A percentile compares a stretch with the other conserved stretches of the same genome.
These are phyloP conservation scores for Drosophila serrata DNA, from an alignment of 1,140 invertebrate species.

Conservation along the genomic window DNA sequence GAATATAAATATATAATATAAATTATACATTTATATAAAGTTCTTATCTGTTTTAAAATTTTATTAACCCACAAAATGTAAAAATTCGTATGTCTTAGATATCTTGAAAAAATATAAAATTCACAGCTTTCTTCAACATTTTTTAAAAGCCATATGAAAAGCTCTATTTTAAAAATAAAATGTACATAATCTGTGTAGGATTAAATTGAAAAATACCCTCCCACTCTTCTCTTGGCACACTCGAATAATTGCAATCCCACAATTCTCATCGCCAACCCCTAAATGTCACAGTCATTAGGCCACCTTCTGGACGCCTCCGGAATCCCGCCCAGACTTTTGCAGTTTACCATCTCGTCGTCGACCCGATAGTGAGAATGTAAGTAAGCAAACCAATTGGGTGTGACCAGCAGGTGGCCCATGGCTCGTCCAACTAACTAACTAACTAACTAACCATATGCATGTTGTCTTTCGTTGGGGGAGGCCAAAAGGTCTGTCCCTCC, in stretches of 20 bases:
- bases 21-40: too few species aligned
- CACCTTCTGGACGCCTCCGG: slow-evolving; percentile 18
- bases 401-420: slow-evolving; percentile 64
- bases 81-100: too few species aligned
- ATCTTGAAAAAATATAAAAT: too few species aligned
- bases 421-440: slow-evolving; percentile 57
- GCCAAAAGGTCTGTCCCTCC: slow-evolving; percentile 1
- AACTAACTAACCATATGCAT: slow-evolving; percentile 78
- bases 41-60: background rate
- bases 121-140: too few species aligned
- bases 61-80: background rate
- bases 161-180: background rate
- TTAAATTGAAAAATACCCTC: background rate
- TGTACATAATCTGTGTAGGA: background rate
- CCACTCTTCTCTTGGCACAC: background rate
- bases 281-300: slow-evolving; percentile 72
- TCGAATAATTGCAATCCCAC: slow-evolving; percentile 68
- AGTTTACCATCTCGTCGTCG: slow-evolving; percentile 18
- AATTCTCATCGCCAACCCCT: slow-evolving; percentile 38
- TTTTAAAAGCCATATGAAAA: background rate
- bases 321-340: slow-evolving; percentile 34
- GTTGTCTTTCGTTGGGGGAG: slow-evolving; percentile 58
- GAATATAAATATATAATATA: too few species aligned
- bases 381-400: slow-evolving; percentile 58
- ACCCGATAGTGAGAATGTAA: slow-evolving; percentile 2